These are phyloP conservation scores for Bolborhynchus lineola DNA, from an alignment of 2,113 vertebrate species.

Conservation along the genomic window DNA sequence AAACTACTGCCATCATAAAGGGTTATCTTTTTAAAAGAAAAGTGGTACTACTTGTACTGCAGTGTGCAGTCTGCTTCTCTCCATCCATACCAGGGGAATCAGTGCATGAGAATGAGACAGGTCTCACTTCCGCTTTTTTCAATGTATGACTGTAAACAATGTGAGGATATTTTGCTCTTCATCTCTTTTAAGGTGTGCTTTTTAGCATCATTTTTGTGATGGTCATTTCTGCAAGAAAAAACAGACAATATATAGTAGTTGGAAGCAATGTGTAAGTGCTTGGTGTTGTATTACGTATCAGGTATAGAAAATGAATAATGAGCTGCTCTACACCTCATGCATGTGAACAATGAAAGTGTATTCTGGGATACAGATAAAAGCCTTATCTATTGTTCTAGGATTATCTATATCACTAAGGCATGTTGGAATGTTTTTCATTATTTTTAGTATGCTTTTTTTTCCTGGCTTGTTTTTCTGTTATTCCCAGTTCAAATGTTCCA, in stretches of 20 bases:
- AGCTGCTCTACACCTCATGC: not conserved
- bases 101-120: not conserved
- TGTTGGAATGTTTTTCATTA: not conserved
- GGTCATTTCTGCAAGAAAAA: not conserved
- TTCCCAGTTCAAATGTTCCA: not conserved
- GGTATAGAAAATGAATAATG: not conserved
- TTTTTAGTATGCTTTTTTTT: conserved; percentile 7
- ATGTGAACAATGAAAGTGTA: not conserved
- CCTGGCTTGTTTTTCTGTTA: conserved; percentile 16
- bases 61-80: not conserved
- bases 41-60: accelerated
- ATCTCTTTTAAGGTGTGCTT: not conserved
- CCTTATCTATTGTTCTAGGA: not conserved
- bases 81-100: not conserved
- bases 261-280: not conserved
- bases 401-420: not conserved
- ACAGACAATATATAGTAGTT: not conserved
- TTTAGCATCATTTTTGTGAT: not conserved
- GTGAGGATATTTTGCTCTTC: not conserved
- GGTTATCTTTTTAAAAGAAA: not conserved
- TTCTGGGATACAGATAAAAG: not conserved
- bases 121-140: not conserved
- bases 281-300: not conserved
- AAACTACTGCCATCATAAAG: not conserved
- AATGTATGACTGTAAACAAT: not conserved